Evolutionary conservation across 2,888 invertebrate genomes (phyloP).

Genomic region (Amphipyra tragopoginis): DNA sequence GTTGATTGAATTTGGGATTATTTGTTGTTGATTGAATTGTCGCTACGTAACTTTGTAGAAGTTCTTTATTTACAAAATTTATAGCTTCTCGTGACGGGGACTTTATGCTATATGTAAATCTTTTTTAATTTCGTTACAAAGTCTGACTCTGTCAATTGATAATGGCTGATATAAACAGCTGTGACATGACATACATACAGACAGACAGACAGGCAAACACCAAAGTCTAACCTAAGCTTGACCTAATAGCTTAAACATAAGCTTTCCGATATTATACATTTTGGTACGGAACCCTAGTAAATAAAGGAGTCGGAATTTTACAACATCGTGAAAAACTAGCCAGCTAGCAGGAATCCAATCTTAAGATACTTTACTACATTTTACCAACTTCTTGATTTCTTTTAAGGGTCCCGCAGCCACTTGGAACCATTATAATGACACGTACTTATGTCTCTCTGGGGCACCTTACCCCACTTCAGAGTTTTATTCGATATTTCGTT

Average conservation of each 20-base stretch:
- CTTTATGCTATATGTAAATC: too few relatives aligned
- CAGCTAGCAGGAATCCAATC: conserved; percentile 11
- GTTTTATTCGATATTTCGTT: conserved; percentile 26
- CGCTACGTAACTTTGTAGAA: too few relatives aligned
- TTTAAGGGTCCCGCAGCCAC: not conserved
- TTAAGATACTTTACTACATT: conserved; percentile 1
- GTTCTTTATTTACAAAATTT: too few relatives aligned
- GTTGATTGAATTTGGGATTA: too few relatives aligned
- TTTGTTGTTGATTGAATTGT: too few relatives aligned
- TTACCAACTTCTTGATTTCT: conserved; percentile 13
- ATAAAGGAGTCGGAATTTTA: conserved; percentile 20
- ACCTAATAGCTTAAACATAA: not conserved
- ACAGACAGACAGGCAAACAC: not conserved
- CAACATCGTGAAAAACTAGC: conserved; percentile 18
- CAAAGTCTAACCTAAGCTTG: not conserved
- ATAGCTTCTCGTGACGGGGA: too few relatives aligned
- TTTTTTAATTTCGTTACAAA: too few relatives aligned
- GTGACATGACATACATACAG: too few relatives aligned
- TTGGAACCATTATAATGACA: conserved; percentile 13
- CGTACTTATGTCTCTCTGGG: not conserved
- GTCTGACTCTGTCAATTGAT: too few relatives aligned
- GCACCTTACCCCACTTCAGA: conserved; percentile 2
- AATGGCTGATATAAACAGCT: too few relatives aligned
- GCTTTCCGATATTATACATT: conserved; percentile 4
- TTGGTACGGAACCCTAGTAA: conserved; percentile 15